A percentile compares a stretch with the other conserved stretches of the same genome.
Evolutionary conservation across 2,113 vertebrate species (phyloP).

Genomic region (Cochlearius cochlearius): DNA sequence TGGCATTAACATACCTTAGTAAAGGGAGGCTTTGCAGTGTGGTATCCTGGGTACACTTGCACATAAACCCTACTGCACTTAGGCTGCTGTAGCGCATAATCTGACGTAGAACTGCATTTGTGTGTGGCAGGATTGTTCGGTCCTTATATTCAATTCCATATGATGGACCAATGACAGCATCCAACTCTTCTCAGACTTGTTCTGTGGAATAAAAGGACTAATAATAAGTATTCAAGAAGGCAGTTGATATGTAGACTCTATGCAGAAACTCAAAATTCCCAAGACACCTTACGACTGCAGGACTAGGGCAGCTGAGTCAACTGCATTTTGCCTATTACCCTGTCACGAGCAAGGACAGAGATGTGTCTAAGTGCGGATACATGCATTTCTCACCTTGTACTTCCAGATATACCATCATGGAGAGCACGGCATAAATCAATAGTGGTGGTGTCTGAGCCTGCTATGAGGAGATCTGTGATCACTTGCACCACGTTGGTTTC

Average conservation of each 20-base stretch:
- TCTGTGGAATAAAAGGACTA: neutral
- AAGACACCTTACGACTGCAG: neutral
- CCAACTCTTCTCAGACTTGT: neutral
- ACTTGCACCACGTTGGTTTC: constrained; percentile 32
- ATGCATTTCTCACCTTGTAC: neutral
- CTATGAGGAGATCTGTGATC: constrained; percentile 30
- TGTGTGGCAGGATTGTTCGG: neutral
- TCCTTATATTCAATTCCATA: neutral
- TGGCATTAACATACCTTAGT: neutral
- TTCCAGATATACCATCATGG: constrained; percentile 2
- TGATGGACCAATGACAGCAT: neutral
- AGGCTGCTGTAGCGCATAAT: neutral
- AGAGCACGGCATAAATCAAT: constrained; percentile 43
- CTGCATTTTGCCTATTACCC: neutral
- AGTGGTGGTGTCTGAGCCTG: constrained; percentile 16
- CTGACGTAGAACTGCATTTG: neutral
- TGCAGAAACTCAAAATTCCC: neutral
- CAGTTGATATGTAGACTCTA: neutral
- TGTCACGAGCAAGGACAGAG: neutral
- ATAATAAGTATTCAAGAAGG: neutral
- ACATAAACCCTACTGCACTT: neutral
- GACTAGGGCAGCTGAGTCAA: neutral
- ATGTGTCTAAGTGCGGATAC: neutral
- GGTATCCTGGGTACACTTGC: neutral
- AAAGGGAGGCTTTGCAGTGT: neutral